These are phyloP conservation scores for Clivina fossor DNA, from an alignment of 2,888 invertebrate species.

Conservation along the genomic window DNA sequence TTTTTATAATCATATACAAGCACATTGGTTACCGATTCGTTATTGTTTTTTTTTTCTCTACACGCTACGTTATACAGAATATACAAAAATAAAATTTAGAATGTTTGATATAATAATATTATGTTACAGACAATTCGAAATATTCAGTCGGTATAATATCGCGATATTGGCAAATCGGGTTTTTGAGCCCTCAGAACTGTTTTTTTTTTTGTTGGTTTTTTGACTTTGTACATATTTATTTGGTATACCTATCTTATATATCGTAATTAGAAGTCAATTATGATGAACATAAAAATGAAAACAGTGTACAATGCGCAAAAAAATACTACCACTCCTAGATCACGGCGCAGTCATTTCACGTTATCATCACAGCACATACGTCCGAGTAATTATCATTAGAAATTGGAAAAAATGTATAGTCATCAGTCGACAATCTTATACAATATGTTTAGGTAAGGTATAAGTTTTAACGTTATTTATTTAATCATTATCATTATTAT, in stretches of 20 bases:
- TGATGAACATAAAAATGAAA: conserved; percentile 11
- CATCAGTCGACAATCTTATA: conserved; percentile 17
- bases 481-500: conserved; percentile 1
- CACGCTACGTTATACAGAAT: conserved; percentile 26
- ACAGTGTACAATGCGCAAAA: conserved; percentile 27
- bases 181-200: conserved; percentile 20
- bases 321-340: conserved; percentile 30
- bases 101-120: conserved; percentile 24
- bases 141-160: conserved; percentile 14
- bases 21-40: conserved; percentile 14
- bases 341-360: conserved; percentile 17
- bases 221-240: conserved; percentile 34
- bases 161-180: background rate
- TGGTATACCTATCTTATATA: conserved; percentile 31
- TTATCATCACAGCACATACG: conserved; percentile 21
- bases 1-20: conserved; percentile 11
- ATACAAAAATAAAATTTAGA: conserved; percentile 34
- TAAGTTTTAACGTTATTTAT: no score
- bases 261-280: no score
- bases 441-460: conserved; percentile 22
- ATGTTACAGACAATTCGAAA: conserved; percentile 29
- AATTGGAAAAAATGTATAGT: conserved; percentile 2
- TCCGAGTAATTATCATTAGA: conserved; percentile 1
- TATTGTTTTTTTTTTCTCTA: conserved; percentile 6
- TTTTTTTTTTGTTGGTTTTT: background rate